Evolutionary conservation across 1,140 invertebrate genomes (phyloP).

Genomic region (Hyphantria cunea): DNA sequence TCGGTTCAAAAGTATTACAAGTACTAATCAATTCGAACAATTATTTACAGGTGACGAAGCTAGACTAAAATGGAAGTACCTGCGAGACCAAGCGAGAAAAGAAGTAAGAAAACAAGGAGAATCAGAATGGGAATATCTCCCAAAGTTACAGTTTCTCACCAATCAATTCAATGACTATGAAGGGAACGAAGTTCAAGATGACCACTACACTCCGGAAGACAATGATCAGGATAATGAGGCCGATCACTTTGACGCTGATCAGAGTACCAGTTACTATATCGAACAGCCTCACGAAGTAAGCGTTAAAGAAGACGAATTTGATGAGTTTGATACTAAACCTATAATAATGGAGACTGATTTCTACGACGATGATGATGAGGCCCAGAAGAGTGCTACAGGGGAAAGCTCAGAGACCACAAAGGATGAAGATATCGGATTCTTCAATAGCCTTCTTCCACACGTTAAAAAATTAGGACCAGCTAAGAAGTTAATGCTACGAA

Average conservation of each 20-base stretch:
- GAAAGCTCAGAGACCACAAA: constrained; percentile 43
- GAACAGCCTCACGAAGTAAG: constrained; percentile 42
- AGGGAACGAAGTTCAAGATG: constrained; percentile 51
- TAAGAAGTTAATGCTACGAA: constrained; percentile 73
- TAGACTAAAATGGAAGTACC: constrained; percentile 76
- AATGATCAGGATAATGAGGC: constrained; percentile 50
- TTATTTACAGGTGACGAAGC: constrained; percentile 69
- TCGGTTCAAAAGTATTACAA: too few species aligned
- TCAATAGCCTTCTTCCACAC: constrained; percentile 75
- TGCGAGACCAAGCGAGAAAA: constrained; percentile 73
- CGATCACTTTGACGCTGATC: constrained; percentile 57
- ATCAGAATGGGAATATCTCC: constrained; percentile 69
- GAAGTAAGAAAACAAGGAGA: constrained; percentile 62
- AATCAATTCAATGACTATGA: constrained; percentile 76
- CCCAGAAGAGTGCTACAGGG: constrained; percentile 41
- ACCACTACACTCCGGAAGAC: constrained; percentile 43
- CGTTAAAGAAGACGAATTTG: constrained; percentile 71
- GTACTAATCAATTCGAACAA: not conserved
- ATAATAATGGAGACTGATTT: constrained; percentile 75
- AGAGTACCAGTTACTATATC: constrained; percentile 50
- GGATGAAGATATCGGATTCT: constrained; percentile 76
- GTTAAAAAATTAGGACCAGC: constrained; percentile 71
- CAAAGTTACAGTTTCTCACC: constrained; percentile 69
- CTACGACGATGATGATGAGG: constrained; percentile 72
- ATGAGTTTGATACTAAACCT: constrained; percentile 77